Evolutionary conservation across 2,113 vertebrate species (phyloP).

Genomic region (Gnathonemus echidnorhynchus): DNA sequence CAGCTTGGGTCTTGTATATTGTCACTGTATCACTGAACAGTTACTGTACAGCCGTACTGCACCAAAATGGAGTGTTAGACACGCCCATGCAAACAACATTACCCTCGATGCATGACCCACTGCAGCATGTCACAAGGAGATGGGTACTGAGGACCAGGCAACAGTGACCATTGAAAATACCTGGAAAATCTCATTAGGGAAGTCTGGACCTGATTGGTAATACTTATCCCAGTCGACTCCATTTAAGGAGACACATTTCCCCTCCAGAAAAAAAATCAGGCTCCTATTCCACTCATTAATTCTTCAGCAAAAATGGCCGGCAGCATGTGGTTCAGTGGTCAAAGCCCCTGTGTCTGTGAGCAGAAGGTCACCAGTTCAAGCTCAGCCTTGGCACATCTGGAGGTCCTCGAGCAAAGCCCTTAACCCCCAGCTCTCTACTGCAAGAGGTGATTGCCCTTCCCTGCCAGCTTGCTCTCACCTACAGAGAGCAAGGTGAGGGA

Average conservation of each 20-base stretch:
- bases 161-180: not conserved
- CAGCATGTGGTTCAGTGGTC: no score
- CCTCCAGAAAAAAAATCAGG: not conserved
- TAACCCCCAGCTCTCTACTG: no score
- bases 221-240: not conserved
- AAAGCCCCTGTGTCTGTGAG: no score
- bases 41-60: not conserved
- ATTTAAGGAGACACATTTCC: not conserved
- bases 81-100: not conserved
- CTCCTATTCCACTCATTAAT: not conserved
- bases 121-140: not conserved
- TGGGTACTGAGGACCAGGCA: not conserved
- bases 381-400: no score
- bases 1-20: not conserved
- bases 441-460: no score
- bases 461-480: no score
- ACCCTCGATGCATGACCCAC: not conserved
- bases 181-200: not conserved
- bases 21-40: not conserved
- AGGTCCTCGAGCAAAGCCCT: no score
- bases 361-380: no score
- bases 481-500: no score
- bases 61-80: not conserved
- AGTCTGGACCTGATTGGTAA: not conserved
- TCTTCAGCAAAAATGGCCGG: not conserved